A percentile compares a stretch with the other conserved stretches of the same genome.
phyloP scores from a whole-genome alignment of 2,888 invertebrate species.

The Plagodis pulveraria region DNA sequence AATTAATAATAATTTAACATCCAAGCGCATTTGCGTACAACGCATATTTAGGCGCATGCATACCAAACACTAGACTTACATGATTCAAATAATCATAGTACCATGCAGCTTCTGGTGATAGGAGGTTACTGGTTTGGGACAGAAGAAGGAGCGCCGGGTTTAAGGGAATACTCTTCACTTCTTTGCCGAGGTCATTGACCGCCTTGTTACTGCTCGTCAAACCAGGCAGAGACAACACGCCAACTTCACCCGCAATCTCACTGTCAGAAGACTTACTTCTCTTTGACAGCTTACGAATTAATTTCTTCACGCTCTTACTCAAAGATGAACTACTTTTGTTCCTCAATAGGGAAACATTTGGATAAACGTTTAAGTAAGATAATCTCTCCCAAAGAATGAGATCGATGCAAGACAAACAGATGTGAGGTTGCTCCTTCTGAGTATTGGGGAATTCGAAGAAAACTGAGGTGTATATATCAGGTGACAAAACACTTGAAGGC shows the following conservation, averaged over 20 bases:
- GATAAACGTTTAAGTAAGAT: conserved; percentile 62
- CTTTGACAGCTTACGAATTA: conserved; percentile 48
- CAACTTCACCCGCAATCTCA: conserved; percentile 63
- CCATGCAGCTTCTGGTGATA: conserved; percentile 75
- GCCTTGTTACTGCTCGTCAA: conserved; percentile 63
- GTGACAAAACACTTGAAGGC: conserved; percentile 53
- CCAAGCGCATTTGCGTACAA: no score
- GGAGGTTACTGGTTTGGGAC: conserved; percentile 67
- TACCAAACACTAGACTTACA: conserved; percentile 74
- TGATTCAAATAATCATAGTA: conserved; percentile 79
- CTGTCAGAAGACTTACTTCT: conserved; percentile 53
- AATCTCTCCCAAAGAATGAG: conserved; percentile 77
- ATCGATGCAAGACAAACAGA: conserved; percentile 66
- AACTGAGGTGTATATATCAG: conserved; percentile 72
- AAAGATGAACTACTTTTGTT: conserved; percentile 57
- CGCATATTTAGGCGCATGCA: conserved; percentile 11
- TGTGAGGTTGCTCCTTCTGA: conserved; percentile 50
- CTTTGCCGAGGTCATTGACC: conserved; percentile 67
- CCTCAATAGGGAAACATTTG: conserved; percentile 64
- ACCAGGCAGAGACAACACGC: conserved; percentile 68
- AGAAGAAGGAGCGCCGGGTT: conserved; percentile 69
- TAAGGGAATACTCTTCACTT: conserved; percentile 66
- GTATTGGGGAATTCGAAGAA: conserved; percentile 70
- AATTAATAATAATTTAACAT: no score
- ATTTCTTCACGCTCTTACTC: conserved; percentile 56